A percentile compares a stretch with the other conserved stretches of the same genome.
Evolutionary conservation across 2,888 invertebrate species (phyloP).

Genomic region (Eledona agricola): DNA sequence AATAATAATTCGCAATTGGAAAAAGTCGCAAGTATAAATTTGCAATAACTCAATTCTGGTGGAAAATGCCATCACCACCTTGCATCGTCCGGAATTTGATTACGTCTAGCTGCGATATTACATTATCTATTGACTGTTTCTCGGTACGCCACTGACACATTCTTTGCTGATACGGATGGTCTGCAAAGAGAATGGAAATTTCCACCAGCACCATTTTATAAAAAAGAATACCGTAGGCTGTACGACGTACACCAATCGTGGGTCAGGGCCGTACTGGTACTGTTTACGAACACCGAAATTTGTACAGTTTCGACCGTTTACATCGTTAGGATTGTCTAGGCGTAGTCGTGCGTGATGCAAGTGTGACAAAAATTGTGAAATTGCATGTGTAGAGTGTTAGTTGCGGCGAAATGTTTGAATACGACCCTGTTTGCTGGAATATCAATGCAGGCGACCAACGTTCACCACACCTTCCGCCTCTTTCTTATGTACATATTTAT

Average conservation of each 20-base stretch:
- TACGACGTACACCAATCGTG: conserved; percentile 19
- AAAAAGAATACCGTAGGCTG: conserved; percentile 25
- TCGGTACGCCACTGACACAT: conserved; percentile 27
- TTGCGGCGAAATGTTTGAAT: conserved; percentile 5
- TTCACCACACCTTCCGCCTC: conserved; percentile 26
- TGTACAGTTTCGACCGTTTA: too few relatives aligned
- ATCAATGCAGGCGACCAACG: conserved; percentile 20
- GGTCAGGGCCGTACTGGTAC: conserved; percentile 12
- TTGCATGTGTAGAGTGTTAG: too few relatives aligned
- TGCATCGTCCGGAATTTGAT: too few relatives aligned
- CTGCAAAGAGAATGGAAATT: conserved; percentile 25
- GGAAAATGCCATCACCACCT: too few relatives aligned
- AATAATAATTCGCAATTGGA: too few relatives aligned
- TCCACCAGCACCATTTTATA: conserved; percentile 10
- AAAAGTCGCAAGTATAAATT: too few relatives aligned
- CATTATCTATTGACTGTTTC: conserved; percentile 3
- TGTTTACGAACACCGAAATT: neutral
- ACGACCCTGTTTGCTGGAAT: conserved; percentile 7
- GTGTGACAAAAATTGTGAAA: too few relatives aligned
- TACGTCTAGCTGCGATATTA: too few relatives aligned
- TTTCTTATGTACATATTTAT: conserved; percentile 18
- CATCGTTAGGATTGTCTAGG: too few relatives aligned
- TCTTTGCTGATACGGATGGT: conserved; percentile 17
- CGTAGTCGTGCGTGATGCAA: too few relatives aligned
- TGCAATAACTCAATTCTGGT: too few relatives aligned